Base-by-base conservation (phyloP, 2,888 invertebrate species). In the Scaptomyza tumidula region DNA sequence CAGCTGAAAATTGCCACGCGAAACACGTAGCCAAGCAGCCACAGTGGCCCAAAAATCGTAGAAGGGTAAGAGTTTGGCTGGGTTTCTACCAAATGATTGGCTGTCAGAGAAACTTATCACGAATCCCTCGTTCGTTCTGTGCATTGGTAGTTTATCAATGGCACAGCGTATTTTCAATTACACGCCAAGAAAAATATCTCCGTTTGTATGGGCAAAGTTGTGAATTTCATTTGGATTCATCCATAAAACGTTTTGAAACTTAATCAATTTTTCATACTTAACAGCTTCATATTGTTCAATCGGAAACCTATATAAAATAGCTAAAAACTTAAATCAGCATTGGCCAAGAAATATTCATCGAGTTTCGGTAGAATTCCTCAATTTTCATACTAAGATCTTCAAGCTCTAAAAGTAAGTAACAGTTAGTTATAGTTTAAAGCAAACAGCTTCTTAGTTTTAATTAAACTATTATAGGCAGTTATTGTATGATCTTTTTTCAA, bases 1-100 rank as follows among this genome's bases (percentile, higher is more conserved):
- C 89, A 88, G 90, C 89, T 81, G 89, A 84, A 89, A 86, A 87
- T 90, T 88, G 79, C 75, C 80, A 83, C 87, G 74, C 89, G 73
- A 69, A 81, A 86, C 89, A 89, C 89, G 90, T 90, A 89, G 74
- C 63, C 44, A 49, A 49, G 44, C 37, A 35, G 39, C 39, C 37
- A 13, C 59, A 56, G 49, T 31, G 65, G 29, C 27, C 37, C 41
- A 41, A 39, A 39, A 39, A 14, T 29, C 35, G 49, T 45, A 48
- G 37, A 44, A 45, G 7, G 54, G 24, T 14, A 27, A 24, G 37
- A 35, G 11, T 39, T 9, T 43, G 48, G 19, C 5, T 10, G 13
- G 41, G 53, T 45, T 68, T 43, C 52, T 52, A 49, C 53, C 77
- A 86, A 76, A 80, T 80, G 83, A 82, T 85, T 86, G 81, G 83